phyloP scores from a whole-genome alignment of 2,113 vertebrate species.

The Dasyornis broadbenti region DNA sequence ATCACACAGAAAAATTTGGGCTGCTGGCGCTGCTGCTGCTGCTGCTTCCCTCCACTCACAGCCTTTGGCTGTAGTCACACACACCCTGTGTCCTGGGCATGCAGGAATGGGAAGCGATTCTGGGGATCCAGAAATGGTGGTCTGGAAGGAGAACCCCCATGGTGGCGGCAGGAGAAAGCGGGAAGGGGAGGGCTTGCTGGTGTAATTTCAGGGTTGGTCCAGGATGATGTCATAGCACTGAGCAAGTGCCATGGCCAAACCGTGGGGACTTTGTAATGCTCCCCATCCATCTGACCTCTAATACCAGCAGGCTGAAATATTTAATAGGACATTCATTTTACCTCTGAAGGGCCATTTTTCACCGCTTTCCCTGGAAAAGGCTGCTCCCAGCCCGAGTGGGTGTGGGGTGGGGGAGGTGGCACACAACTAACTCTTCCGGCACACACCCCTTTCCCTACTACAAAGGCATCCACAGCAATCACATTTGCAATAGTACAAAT shows the following conservation, averaged over 20 bases:
- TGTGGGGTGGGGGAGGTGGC: conserved; percentile 67
- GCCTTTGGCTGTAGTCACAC: background rate
- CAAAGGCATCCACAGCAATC: conserved; percentile 79
- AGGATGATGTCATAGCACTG: conserved; percentile 77
- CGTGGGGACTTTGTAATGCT: conserved; percentile 58
- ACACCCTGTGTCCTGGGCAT: background rate
- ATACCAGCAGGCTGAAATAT: conserved; percentile 39
- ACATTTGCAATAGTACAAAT: conserved; percentile 80
- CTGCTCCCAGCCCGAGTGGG: background rate
- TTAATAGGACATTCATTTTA: conserved; percentile 11
- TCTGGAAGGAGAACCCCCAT: background rate
- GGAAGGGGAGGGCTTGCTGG: conserved; percentile 60
- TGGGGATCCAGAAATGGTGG: conserved; percentile 54
- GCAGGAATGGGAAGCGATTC: background rate
- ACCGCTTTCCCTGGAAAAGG: background rate
- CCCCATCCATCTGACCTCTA: conserved; percentile 71
- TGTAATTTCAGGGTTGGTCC: conserved; percentile 77
- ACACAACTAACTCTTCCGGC: conserved; percentile 73
- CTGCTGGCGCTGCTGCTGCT: background rate
- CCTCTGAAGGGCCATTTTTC: conserved; percentile 13
- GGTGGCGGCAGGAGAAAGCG: conserved; percentile 54
- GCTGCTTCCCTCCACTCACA: background rate
- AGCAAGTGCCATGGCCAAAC: conserved; percentile 69
- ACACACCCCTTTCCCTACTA: conserved; percentile 83
- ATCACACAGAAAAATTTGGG: background rate